Conservation (phyloP, 2,888 invertebrate genomes). For the Chydorus sphaericus region DNA sequence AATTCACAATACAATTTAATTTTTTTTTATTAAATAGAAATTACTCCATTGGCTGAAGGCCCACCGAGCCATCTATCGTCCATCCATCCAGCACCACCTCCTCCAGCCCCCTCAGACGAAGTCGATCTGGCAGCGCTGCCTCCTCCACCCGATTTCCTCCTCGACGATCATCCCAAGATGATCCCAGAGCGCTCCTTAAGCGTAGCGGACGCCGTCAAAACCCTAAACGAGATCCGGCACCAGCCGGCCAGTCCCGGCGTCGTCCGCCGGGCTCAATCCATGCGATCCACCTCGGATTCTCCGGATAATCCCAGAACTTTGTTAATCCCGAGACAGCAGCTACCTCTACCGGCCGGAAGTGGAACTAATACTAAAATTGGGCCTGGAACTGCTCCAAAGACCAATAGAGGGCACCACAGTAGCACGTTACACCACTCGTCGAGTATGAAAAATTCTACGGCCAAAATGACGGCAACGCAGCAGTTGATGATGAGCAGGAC, state of each 20-base stretch:
- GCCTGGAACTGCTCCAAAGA: not conserved
- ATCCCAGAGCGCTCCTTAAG: constrained; percentile 34
- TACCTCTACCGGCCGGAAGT: not conserved
- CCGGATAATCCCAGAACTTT: not conserved
- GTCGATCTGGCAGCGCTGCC: constrained; percentile 41
- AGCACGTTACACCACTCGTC: not conserved
- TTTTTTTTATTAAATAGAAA: too few relatives aligned
- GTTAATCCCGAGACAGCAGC: not conserved
- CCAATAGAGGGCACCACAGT: not conserved
- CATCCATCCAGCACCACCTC: not conserved
- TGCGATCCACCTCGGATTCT: constrained; percentile 11
- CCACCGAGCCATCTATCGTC: not conserved
- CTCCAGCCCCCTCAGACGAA: constrained; percentile 27
- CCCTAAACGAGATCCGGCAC: constrained; percentile 67
- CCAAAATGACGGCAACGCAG: not conserved
- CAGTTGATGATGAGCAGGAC: not conserved
- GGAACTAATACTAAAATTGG: not conserved
- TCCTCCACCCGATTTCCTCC: constrained; percentile 61
- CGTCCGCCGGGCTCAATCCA: constrained; percentile 22
- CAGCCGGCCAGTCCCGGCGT: constrained; percentile 69
- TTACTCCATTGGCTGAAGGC: too few relatives aligned
- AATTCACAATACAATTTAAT: too few relatives aligned
- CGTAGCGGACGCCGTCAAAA: constrained; percentile 75
- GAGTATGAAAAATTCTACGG: not conserved
- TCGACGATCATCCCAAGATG: constrained; percentile 33